Base-by-base conservation (phyloP, 2,888 invertebrate genomes). In the Notodonta dromedarius region DNA sequence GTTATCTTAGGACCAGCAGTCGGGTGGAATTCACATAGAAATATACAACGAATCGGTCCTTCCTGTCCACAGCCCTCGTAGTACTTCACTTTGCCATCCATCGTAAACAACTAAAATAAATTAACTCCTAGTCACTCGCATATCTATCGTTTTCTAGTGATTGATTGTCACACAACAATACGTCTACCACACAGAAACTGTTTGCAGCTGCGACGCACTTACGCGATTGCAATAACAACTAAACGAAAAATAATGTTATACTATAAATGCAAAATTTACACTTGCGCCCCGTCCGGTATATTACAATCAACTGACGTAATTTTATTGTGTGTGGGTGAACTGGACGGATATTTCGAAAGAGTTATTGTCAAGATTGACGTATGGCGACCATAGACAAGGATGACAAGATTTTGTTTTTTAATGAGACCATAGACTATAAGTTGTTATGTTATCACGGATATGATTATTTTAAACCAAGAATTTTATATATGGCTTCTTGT, bases 1-100 rank as follows among this genome's bases (percentile, higher is more conserved):
- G 96, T 96, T 80, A 97, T 96, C 88, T 96, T 96, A 13, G 96
- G 96, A 2, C 97, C 97, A 56, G 95, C 96, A 16, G 95, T 96
- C 11, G 95, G 95, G 84, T 96, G 96, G 88, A 96, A 96, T 91
- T 96, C 96, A 79, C 96, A 96, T 81, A 96, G 94, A 90, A 97
- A 96, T 93, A 97, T 96, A 82, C 96, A 96, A 73, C 96, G 94
- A 78, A 97, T 96, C 5, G 95, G 95, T 52, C 96, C 96, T 87
- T 96, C 96, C 81, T 95, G 95, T 50, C 94, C 94, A 74, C 94
- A 95, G 56, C 95, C 94, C 86, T 95, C 95, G 78, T 90, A 93
- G 80, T 88, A 94, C 73, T 92, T 93, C 58, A 87, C 82, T 77
- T 89, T 90, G 71, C 83, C 88, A 89, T 93, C 91, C 93, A 93